Base-by-base conservation (phyloP, 2,113 vertebrate species). In the Cololabis saira region DNA sequence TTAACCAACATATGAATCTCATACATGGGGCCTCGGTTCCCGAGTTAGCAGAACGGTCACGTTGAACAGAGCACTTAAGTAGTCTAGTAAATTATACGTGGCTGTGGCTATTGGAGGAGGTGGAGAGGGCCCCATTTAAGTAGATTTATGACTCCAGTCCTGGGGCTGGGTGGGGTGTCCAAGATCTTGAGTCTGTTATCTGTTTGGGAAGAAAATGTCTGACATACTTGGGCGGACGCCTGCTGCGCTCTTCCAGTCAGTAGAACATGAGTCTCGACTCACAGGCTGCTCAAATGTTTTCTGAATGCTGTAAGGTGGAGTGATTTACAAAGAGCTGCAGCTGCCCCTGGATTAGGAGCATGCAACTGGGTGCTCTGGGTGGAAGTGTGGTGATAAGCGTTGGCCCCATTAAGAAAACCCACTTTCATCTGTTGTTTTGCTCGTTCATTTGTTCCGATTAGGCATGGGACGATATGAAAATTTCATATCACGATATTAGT, bases 151-250 rank as follows among this genome's bases (percentile, higher is more conserved):
- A 51, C 73, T 70, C 30, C 17, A 43, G 67, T 60, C 18, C 45
- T 41, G 56, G 33, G 40, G 67, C 9, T 44, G 63, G 76, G 82
- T 22, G 27, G 59, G 70, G 61, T 63, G 62, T 80, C 79, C 74
- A 41, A 60, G 18, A 75, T 64, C 63, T 33, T 0, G 6, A 56
- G 83, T 80, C 88, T 62, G 87, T 90, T 90, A 88, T 84, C 87
- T 85, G 82, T 87, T 87, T 88, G 61, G 12, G 68, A 68, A 50
- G 43, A 79, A 73, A 77, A 86, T 80, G 63, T 85, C 81, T 82
- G 53, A 61, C 83, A 86, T 89, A 81, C 68, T 87, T 91, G 52
- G 61, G 66, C 37, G 61, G 81, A 84, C n/a, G 71, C 89, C 83
- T 73, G 78, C 87, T 82, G 85, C 3, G 78, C 64, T 67, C 61